These are phyloP conservation scores for Elgaria multicarinata DNA, from an alignment of 2,113 vertebrate genomes.

Conservation along the genomic window DNA sequence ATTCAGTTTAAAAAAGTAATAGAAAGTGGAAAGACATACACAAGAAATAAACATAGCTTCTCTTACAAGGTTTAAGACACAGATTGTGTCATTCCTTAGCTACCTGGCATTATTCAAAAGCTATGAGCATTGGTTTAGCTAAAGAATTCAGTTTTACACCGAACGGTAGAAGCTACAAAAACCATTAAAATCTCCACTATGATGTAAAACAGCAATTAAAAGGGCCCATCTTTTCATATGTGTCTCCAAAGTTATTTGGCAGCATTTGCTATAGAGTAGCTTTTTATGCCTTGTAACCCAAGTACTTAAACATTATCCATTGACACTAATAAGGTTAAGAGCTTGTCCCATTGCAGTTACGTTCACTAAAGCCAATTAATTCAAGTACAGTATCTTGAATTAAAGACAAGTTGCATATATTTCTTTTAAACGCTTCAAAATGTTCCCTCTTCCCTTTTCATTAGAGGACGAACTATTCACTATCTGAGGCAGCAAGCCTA, in stretches of 20 bases:
- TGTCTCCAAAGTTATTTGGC: background rate
- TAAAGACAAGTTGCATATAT: slow-evolving; percentile 16
- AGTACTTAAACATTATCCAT: slow-evolving; percentile 4
- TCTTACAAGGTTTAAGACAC: background rate
- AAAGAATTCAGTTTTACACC: background rate
- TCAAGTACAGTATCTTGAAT: slow-evolving; percentile 6
- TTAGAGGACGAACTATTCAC: slow-evolving; percentile 23
- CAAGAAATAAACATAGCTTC: background rate
- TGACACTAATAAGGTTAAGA: slow-evolving; percentile 33
- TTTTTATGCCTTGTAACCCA: background rate
- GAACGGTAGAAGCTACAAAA: background rate
- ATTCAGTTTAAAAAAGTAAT: background rate
- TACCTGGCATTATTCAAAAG: background rate
- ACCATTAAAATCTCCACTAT: background rate
- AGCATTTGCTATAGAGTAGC: background rate
- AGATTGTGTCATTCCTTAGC: background rate
- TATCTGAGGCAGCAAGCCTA: too few relatives aligned
- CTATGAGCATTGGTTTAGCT: background rate
- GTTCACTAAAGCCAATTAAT: slow-evolving; percentile 18
- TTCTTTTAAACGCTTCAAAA: slow-evolving; percentile 16
- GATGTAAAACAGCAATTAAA: background rate
- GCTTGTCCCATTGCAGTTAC: slow-evolving; percentile 4
- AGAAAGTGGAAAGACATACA: background rate
- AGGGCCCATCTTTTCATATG: background rate
- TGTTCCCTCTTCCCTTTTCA: slow-evolving; percentile 8